phyloP scores from a whole-genome alignment of 2,797 vertebrate species.

The Anisognathus igniventris region DNA sequence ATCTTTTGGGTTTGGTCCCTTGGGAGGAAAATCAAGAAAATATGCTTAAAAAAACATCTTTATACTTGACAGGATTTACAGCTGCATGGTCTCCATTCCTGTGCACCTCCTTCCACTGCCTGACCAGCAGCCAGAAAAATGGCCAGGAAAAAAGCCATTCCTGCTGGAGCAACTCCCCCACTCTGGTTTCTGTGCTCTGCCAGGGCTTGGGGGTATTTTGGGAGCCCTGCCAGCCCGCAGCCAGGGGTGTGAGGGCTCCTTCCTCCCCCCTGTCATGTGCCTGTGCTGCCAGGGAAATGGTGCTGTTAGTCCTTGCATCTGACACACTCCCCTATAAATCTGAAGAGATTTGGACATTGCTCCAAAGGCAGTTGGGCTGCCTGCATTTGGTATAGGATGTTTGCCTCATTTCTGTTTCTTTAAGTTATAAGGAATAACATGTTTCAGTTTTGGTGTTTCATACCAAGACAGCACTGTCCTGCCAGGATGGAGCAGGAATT shows the following conservation, averaged over 20 bases:
- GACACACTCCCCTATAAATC: background rate
- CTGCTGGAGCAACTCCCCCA: accelerated
- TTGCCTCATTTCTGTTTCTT: background rate
- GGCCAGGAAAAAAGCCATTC: background rate
- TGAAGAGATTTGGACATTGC: background rate
- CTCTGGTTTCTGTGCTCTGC: background rate
- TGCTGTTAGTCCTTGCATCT: background rate
- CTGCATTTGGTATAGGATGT: background rate
- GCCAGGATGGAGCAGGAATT: background rate
- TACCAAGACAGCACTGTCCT: background rate
- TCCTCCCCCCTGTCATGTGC: accelerated
- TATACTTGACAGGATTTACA: background rate
- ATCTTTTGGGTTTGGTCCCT: background rate
- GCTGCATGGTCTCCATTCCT: background rate
- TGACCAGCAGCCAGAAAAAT: background rate
- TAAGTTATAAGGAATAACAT: background rate
- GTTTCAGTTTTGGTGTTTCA: background rate
- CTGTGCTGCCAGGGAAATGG: background rate
- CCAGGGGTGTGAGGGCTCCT: background rate
- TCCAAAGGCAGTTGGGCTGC: background rate
- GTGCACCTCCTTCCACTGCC: background rate
- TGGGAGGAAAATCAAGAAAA: background rate
- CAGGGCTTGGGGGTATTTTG: background rate
- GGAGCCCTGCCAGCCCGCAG: background rate
- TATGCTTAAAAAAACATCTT: background rate